Conservation (phyloP, 2,888 invertebrate species). For the Drosophila suboccidentalis region DNA sequence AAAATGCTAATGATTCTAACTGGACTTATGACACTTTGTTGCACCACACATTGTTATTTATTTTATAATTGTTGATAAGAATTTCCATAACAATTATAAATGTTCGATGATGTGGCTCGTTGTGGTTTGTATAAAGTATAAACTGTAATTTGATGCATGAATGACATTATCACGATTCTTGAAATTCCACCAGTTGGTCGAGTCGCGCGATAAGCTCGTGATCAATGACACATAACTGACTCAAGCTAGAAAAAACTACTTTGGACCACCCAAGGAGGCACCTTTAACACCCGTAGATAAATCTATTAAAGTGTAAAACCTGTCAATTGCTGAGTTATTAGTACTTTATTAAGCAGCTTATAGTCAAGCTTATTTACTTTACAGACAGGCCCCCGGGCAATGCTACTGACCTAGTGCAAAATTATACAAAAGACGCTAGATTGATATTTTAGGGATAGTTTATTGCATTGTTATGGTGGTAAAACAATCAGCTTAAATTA, state of each 20-base stretch:
- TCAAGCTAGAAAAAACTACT: background rate
- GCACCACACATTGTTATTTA: background rate
- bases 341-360: slow-evolving; percentile 29
- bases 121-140: background rate
- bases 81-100: slow-evolving; percentile 12
- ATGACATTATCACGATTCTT: background rate
- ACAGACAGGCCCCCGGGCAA: slow-evolving; percentile 52
- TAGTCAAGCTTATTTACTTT: slow-evolving; percentile 18
- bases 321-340: slow-evolving; percentile 47
- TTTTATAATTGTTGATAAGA: slow-evolving; percentile 15
- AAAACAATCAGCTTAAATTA: slow-evolving; percentile 31
- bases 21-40: background rate
- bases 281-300: slow-evolving; percentile 12
- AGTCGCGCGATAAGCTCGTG: slow-evolving; percentile 27
- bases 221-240: slow-evolving; percentile 6
- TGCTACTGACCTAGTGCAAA: slow-evolving; percentile 46
- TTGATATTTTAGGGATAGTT: slow-evolving; percentile 29
- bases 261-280: slow-evolving; percentile 16
- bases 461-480: slow-evolving; percentile 34
- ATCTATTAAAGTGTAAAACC: slow-evolving; percentile 55
- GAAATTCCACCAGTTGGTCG: background rate
- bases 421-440: background rate
- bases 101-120: background rate
- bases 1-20: slow-evolving; percentile 4
- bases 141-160: background rate